These are phyloP conservation scores for Dichetophora obliterata DNA, from an alignment of 2,888 invertebrate species.

Conservation along the genomic window DNA sequence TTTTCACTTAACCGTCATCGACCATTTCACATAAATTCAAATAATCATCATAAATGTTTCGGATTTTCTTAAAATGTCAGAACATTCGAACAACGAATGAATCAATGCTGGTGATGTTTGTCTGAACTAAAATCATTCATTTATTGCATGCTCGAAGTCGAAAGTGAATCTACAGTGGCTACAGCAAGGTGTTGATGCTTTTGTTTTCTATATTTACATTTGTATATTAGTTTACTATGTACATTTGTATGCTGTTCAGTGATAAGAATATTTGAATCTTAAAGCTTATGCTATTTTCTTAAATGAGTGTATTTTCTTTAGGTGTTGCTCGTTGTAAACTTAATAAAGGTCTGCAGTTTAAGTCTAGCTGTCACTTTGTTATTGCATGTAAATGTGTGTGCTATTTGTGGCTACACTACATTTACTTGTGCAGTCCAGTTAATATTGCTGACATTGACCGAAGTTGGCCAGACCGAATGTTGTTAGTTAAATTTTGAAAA, in stretches of 20 bases:
- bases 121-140: background rate
- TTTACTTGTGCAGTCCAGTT: background rate
- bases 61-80: background rate
- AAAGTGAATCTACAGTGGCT: background rate
- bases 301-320: too few species aligned
- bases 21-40: background rate
- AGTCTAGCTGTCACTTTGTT: too few species aligned
- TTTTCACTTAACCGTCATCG: background rate
- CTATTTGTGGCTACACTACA: background rate
- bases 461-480: background rate
- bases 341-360: too few species aligned
- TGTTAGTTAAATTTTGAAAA: constrained; percentile 1
- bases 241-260: too few species aligned
- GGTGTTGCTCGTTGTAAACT: too few species aligned
- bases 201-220: too few species aligned
- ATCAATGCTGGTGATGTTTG: background rate
- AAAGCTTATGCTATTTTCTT: background rate
- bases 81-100: background rate
- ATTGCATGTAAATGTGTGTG: background rate
- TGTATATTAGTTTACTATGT: too few species aligned
- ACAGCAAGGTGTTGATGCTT: background rate
- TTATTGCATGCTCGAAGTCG: background rate
- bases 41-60: background rate
- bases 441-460: background rate
- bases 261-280: background rate